Evolutionary conservation across 2,888 invertebrate genomes (phyloP).

Genomic region (Metacarcinus magister): DNA sequence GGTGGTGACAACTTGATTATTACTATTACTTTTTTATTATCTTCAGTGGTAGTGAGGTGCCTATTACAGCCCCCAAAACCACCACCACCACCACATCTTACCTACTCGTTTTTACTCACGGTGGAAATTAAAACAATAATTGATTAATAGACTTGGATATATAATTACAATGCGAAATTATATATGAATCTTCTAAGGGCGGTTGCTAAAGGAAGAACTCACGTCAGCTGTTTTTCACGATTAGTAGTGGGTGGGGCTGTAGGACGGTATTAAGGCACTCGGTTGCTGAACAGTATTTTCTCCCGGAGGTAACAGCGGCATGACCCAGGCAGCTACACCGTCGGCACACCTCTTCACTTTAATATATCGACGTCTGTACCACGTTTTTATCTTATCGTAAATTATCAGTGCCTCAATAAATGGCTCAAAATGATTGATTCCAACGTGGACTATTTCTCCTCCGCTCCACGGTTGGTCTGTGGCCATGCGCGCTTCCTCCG

Average conservation of each 20-base stretch:
- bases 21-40: not conserved
- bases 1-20: not conserved
- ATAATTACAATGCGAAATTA: not conserved
- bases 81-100: not conserved
- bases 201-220: constrained; percentile 65
- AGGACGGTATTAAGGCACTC: constrained; percentile 54
- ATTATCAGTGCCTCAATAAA: constrained; percentile 52
- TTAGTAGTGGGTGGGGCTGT: constrained; percentile 79
- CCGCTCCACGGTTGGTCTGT: not conserved
- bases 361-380: not conserved
- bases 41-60: not conserved
- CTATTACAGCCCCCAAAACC: not conserved
- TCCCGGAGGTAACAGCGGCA: not conserved
- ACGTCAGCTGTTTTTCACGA: constrained; percentile 81
- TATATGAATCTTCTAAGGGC: constrained; percentile 44
- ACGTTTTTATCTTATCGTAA: not conserved
- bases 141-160: not conserved
- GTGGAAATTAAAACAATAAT: not conserved
- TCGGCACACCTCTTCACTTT: not conserved
- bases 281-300: constrained; percentile 60
- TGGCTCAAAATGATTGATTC: constrained; percentile 62
- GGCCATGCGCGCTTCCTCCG: constrained; percentile 72
- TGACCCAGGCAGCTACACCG: not conserved
- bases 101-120: not conserved
- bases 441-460: constrained; percentile 35